Evolutionary conservation across 2,113 vertebrate genomes (phyloP).

Genomic region (Syngnathoides biaculeatus): DNA sequence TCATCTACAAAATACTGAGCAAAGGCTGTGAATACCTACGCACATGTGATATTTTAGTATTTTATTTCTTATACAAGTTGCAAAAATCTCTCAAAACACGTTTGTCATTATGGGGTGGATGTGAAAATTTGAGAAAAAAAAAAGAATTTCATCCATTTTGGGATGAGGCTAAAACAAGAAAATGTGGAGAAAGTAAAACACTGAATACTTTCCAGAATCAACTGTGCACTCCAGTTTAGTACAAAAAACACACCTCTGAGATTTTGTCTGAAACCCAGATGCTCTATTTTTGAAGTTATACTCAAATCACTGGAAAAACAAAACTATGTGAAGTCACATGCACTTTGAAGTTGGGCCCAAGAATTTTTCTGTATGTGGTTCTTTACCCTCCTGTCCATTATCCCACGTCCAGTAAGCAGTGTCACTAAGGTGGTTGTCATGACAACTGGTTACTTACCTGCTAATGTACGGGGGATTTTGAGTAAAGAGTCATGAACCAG

Average conservation of each 20-base stretch:
- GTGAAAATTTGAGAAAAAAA: no score
- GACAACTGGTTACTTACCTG: conserved; percentile 73
- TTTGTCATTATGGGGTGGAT: no score
- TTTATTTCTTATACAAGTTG: no score
- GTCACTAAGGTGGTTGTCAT: not conserved
- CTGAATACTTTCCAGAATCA: no score
- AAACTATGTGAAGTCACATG: not conserved
- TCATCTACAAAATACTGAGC: no score
- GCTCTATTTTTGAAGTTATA: not conserved
- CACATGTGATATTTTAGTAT: no score
- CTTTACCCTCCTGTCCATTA: not conserved
- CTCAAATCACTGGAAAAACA: not conserved
- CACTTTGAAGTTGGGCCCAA: not conserved
- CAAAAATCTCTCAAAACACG: no score
- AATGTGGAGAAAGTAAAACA: not conserved
- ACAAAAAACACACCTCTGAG: not conserved
- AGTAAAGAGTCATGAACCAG: conserved; percentile 91
- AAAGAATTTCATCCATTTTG: no score
- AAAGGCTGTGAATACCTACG: no score
- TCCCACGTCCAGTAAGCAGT: no score
- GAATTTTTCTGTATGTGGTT: not conserved
- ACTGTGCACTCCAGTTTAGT: not conserved
- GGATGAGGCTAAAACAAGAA: no score
- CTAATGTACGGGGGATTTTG: conserved; percentile 91
- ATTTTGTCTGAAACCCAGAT: not conserved